Conservation (phyloP, 2,113 vertebrate genomes). For the Passer montanus region DNA sequence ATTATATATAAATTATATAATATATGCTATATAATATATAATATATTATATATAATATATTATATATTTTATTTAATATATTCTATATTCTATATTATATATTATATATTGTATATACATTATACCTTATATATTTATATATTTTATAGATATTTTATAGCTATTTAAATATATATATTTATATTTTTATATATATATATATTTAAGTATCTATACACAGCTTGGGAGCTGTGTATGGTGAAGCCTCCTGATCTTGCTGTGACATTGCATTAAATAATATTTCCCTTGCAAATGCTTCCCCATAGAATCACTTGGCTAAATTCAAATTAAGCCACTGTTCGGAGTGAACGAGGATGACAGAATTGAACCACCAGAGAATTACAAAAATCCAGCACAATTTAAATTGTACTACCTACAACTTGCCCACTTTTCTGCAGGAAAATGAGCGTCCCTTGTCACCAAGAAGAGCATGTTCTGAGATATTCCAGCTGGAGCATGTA, state of each 20-base stretch:
- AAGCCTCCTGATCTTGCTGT: neutral
- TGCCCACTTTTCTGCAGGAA: neutral
- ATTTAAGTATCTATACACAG: too few relatives aligned
- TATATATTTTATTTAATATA: too few relatives aligned
- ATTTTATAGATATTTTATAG: too few relatives aligned
- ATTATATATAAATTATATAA: too few relatives aligned
- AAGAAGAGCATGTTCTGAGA: neutral
- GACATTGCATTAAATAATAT: neutral
- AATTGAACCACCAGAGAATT: neutral
- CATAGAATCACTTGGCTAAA: neutral
- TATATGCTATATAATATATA: too few relatives aligned
- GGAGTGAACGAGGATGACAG: neutral
- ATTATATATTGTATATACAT: too few relatives aligned
- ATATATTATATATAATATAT: too few relatives aligned
- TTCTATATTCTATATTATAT: too few relatives aligned
- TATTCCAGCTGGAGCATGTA: neutral
- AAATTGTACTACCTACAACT: neutral
- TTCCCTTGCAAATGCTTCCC: neutral
- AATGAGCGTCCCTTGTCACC: neutral
- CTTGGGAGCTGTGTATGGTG: neutral
- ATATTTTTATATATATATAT: too few relatives aligned
- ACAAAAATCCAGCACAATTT: neutral
- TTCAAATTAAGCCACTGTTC: constrained; percentile 4
- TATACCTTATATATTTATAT: too few relatives aligned
- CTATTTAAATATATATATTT: too few relatives aligned